phyloP scores from a whole-genome alignment of 2,113 vertebrate genomes.

The Macrotis lagotis region DNA sequence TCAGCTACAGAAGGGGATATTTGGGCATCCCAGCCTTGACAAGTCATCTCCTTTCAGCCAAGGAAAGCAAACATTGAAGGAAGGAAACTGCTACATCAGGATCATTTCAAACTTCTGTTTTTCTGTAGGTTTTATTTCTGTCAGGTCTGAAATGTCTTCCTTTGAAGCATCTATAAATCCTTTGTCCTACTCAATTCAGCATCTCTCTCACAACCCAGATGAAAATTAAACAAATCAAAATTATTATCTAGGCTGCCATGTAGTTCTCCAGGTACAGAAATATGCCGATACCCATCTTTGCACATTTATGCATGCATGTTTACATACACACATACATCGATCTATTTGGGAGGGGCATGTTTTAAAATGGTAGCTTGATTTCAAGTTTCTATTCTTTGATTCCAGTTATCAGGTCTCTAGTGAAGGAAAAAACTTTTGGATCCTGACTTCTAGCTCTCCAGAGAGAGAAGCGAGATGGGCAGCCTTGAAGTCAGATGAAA shows the following conservation, averaged over 20 bases:
- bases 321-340: background rate
- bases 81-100: conserved; percentile 22
- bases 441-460: background rate
- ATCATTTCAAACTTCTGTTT: conserved; percentile 52
- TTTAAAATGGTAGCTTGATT: background rate
- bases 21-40: background rate
- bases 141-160: conserved; percentile 46
- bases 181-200: conserved; percentile 58
- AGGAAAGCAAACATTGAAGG: background rate
- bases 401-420: background rate
- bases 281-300: background rate
- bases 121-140: conserved; percentile 59
- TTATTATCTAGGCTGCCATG: conserved; percentile 21
- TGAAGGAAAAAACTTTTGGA: background rate
- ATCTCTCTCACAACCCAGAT: conserved; percentile 48
- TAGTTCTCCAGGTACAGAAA: background rate
- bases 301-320: fast-evolving
- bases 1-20: background rate
- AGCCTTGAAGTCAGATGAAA: background rate
- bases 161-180: conserved; percentile 57
- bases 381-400: background rate
- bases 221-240: conserved; percentile 54
- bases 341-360: background rate
- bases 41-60: background rate
- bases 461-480: background rate